Evolutionary conservation across 2,797 vertebrate genomes (phyloP).

Genomic region (Basileuterus tristriatus): DNA sequence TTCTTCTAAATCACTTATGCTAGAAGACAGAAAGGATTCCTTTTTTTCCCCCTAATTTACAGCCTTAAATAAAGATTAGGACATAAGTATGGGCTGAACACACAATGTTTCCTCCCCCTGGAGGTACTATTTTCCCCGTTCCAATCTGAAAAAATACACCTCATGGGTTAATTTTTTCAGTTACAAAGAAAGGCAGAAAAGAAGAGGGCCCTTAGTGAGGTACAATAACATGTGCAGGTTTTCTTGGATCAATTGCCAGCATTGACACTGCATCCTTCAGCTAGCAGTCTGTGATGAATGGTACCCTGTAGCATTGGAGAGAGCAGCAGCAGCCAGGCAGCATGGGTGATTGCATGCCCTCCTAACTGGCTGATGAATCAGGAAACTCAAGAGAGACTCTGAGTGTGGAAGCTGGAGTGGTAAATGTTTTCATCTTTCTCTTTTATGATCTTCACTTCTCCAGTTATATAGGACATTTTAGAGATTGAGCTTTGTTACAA

Average conservation of each 20-base stretch:
- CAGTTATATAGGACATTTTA: conserved; percentile 72
- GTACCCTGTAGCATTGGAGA: conserved; percentile 45
- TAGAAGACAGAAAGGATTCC: neutral
- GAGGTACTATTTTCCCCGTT: neutral
- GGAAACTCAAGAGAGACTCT: neutral
- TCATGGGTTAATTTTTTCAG: conserved; percentile 5
- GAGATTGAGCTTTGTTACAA: conserved; percentile 73
- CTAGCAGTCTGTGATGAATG: conserved; percentile 56
- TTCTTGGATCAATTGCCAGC: conserved; percentile 51
- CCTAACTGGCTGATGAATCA: conserved; percentile 66
- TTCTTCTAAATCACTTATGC: neutral
- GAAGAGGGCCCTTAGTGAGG: neutral
- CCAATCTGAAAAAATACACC: neutral
- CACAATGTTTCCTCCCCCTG: neutral
- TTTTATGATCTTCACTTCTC: conserved; percentile 72
- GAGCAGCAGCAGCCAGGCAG: conserved; percentile 24
- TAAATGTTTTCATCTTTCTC: conserved; percentile 74
- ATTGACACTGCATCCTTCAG: conserved; percentile 39
- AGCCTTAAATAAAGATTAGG: neutral
- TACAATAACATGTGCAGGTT: conserved; percentile 21
- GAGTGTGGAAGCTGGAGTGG: neutral
- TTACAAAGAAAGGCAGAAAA: neutral
- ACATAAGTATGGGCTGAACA: neutral
- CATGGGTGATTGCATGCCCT: conserved; percentile 18
- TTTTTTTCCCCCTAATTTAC: neutral